A percentile compares a stretch with the other conserved stretches of the same genome.
phyloP scores from a whole-genome alignment of 2,113 vertebrate species.

The Parus major region DNA sequence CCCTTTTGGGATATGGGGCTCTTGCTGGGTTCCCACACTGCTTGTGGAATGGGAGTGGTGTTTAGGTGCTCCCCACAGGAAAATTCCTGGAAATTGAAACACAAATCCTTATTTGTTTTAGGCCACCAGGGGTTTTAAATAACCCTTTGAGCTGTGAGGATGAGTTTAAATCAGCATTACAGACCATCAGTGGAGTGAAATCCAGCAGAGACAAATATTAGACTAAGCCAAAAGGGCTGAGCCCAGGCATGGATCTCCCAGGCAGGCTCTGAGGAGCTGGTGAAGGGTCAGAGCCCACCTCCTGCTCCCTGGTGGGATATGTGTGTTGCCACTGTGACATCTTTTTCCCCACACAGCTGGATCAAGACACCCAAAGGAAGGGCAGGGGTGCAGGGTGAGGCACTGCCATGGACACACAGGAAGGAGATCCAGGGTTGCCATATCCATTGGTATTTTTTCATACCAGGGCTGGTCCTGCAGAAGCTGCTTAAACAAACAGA shows the following conservation, averaged over 20 bases:
- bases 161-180: not conserved
- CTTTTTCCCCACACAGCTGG: not conserved
- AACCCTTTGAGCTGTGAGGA: not conserved
- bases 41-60: not conserved
- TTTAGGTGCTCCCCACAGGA: too few species aligned
- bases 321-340: fast-evolving
- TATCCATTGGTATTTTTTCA: not conserved
- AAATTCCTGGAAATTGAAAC: not conserved
- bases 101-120: not conserved
- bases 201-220: not conserved
- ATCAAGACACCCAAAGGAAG: not conserved
- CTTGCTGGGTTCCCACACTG: not conserved
- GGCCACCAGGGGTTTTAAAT: not conserved
- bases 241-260: not conserved
- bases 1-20: not conserved
- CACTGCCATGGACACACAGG: not conserved
- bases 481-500: not conserved
- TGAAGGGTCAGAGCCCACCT: not conserved
- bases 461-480: not conserved
- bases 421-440: too few species aligned
- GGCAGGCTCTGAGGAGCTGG: not conserved
- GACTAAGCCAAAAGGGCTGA: not conserved
- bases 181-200: not conserved
- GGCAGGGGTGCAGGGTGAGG: not conserved
- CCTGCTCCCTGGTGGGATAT: fast-evolving